phyloP scores from a whole-genome alignment of 2,888 invertebrate species.

The Nomada hirtipes region DNA sequence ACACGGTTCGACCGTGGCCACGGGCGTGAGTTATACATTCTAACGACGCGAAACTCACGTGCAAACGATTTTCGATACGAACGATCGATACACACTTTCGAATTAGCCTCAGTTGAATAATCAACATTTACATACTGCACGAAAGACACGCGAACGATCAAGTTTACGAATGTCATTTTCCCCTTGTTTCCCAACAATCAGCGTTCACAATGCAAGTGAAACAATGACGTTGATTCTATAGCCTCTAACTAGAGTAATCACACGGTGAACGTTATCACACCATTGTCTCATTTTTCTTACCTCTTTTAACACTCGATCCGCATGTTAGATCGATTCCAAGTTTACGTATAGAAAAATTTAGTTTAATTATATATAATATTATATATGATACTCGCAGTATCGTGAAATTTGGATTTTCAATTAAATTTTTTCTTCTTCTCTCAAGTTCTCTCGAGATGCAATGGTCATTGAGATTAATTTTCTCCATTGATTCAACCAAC shows the following conservation, averaged over 20 bases:
- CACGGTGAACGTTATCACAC: not conserved
- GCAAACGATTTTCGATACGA: not conserved
- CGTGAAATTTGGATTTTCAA: too few relatives aligned
- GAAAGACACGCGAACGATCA: not conserved
- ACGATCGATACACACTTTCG: not conserved
- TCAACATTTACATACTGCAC: not conserved
- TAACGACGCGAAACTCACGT: not conserved
- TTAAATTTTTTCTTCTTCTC: too few relatives aligned
- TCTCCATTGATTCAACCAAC: not conserved
- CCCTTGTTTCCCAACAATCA: slow-evolving; percentile 12
- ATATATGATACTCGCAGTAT: not conserved
- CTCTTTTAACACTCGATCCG: not conserved
- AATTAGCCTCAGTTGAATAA: not conserved
- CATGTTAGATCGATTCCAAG: not conserved
- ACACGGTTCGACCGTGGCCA: too few relatives aligned
- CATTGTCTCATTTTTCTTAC: not conserved
- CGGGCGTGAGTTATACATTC: not conserved
- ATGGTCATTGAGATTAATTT: not conserved
- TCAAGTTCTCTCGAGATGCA: too few relatives aligned
- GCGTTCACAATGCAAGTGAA: slow-evolving; percentile 4
- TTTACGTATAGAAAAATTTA: too few relatives aligned
- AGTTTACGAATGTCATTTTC: not conserved
- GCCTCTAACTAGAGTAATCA: not conserved
- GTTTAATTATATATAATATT: not conserved
- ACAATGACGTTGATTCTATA: slow-evolving; percentile 44